A percentile compares a stretch with the other conserved stretches of the same genome.
These are phyloP conservation scores for Saccostrea glomerata DNA, from an alignment of 1,140 invertebrate species.

Conservation along the genomic window DNA sequence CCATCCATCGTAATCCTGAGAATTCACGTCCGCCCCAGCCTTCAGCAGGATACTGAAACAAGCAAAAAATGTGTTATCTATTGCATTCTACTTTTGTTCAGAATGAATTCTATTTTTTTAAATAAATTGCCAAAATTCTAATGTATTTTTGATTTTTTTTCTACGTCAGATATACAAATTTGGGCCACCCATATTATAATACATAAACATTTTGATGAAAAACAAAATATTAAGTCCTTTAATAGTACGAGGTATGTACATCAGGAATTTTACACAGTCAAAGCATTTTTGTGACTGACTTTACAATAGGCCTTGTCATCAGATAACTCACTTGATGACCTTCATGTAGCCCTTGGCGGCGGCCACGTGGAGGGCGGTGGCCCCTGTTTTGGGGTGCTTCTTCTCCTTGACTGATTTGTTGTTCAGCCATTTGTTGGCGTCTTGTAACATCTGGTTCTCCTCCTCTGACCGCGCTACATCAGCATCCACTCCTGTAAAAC, in stretches of 20 bases:
- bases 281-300: too few relatives aligned
- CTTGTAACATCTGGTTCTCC: constrained; percentile 91
- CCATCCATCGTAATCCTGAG: constrained; percentile 97
- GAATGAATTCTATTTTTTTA: too few relatives aligned
- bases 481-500: constrained; percentile 88
- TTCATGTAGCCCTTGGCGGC: constrained; percentile 98
- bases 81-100: too few relatives aligned
- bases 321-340: constrained; percentile 87
- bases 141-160: too few relatives aligned
- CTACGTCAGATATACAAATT: too few relatives aligned
- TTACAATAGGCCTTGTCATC: too few relatives aligned
- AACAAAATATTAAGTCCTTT: too few relatives aligned
- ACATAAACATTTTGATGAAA: too few relatives aligned
- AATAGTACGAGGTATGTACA: too few relatives aligned
- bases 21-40: constrained; percentile 91
- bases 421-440: constrained; percentile 93
- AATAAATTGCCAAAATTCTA: too few relatives aligned
- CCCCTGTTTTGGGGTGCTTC: constrained; percentile 90
- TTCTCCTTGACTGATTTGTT: constrained; percentile 70
- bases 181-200: too few relatives aligned
- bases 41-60: constrained; percentile 86
- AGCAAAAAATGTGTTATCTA: constrained; percentile 15
- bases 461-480: constrained; percentile 94
- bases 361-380: constrained; percentile 98
- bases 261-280: too few relatives aligned